Evolutionary conservation across 2,797 vertebrate species (phyloP), one percentile per base, ranked within the genome.

Genomic region (Pagetopsis macropterus): DNA sequence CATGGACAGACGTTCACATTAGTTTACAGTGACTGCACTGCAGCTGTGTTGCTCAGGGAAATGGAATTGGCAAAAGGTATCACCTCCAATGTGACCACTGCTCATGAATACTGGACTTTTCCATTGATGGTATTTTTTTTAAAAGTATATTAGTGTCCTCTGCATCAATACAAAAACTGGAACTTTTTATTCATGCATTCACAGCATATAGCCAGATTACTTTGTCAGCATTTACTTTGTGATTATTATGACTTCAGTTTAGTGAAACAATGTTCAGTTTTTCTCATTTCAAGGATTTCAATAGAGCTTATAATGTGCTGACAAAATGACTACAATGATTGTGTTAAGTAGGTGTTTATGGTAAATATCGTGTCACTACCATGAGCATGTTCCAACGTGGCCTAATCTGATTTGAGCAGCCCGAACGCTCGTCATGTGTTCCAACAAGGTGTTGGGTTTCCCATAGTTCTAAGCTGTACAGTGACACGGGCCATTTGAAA

Each of bases 321-420:
- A 75, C 50, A 46, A 65, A 82, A 77, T 84, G 58, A 69, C 51
- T 83, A 54, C 63, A 72, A 17, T 51, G 55, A 72, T 68, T 73
- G 72, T 64, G 65, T 82, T 91, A 88, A 87, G 84, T 88, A 74
- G 83, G 69, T 87, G 79, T 91, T 92, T 87, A 87, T 78, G 73
- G 80, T 92, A 88, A 91, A 92, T 83, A 89, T 82, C 62, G 15
- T 88, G 89, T 89, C 88, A 88, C 78, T 90, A 87, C 81, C 81
- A 85, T 81, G 66, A 85, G 69, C 80, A 61, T 68, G 79, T 82
- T 84, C 83, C 76, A 74, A 81, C 76, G 65, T 70, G 4, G 2
- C 68, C 72, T 91, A 91, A 93, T 91, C 92, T 91, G 90, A 92
- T 91, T 90, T 84, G 75, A 92, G 88, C 84, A 86, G 87, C 87